Conservation (phyloP, 53 echinoderm and acorn worm genomes). For the Stichopus horrens region DNA sequence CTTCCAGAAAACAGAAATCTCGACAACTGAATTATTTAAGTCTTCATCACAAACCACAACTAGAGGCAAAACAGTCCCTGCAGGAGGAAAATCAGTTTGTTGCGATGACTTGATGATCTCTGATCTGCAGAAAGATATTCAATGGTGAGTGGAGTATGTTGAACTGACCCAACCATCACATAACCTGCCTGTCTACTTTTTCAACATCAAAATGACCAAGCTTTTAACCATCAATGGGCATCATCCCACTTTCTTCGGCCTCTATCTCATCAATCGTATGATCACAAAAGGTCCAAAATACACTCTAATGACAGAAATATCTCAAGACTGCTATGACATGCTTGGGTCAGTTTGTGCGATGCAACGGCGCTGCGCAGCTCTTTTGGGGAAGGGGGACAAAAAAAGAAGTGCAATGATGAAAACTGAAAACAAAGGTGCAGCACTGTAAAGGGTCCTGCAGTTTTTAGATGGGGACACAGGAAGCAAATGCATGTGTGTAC, state of each 20-base stretch:
- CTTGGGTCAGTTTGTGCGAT: constrained; percentile 28
- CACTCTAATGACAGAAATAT: too few relatives aligned
- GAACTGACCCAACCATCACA: constrained; percentile 30
- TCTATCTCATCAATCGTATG: too few relatives aligned
- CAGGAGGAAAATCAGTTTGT: constrained; percentile 14
- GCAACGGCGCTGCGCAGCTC: neutral
- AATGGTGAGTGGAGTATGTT: constrained; percentile 10
- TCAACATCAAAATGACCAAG: neutral
- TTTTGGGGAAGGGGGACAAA: neutral
- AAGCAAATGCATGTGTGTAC: neutral
- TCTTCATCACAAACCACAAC: constrained; percentile 7
- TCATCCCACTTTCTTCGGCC: neutral
- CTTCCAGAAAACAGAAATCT: neutral
- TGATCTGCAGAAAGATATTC: constrained; percentile 45
- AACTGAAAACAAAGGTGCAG: constrained; percentile 8
- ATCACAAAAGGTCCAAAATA: too few relatives aligned
- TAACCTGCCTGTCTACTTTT: neutral
- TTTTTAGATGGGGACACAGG: neutral
- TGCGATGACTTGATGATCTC: constrained; percentile 43
- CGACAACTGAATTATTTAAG: constrained; percentile 1
- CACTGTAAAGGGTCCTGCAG: neutral
- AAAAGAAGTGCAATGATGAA: constrained; percentile 7
- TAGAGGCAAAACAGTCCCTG: constrained; percentile 24
- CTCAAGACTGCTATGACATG: neutral
- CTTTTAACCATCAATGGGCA: neutral